Base-by-base conservation (phyloP, 2,888 invertebrate species). In the Drosophila nr. perissopoda region DNA sequence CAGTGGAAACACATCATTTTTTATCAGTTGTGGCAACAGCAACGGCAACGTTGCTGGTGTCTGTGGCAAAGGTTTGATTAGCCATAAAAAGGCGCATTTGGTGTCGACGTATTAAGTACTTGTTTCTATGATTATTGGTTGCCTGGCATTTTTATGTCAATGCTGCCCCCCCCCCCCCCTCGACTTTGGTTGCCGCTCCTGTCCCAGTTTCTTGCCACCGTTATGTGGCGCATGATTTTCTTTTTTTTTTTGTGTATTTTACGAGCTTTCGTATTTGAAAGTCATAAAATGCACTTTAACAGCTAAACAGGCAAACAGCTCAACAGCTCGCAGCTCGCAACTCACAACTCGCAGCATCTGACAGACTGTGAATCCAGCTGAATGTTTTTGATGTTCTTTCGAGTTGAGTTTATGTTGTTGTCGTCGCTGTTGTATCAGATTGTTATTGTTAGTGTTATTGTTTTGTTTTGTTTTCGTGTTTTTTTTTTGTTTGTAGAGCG, bases 1-100 rank as follows among this genome's bases (percentile, higher is more conserved):
- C 56, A 70, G 36, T 62, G 56, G 63, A 56, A 56, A 63, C 63
- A 40, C 34, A 29, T n/a, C 31, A 51, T 64, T 70, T 70, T 69
- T 60, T 56, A 46, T 53, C 62, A 46, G 46, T 49, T 13, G 46
- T 21, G 36, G 42, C 46, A 42, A n/a, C 10, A 40, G 40, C 38
- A 40, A 2, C 40, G 18, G 10, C 42, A 21, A 13, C 34, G 25
- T n/a, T 56, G 49, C 29, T 69, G 67, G 61, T 86, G 76, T 72
- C 78, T 86, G 82, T 79, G 89, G 87, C 89, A 82, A 87, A 81
- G 89, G 84, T 89, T 86, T 89, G 88, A 89, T 89, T 81, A 81
- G 88, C 74, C 84, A 86, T 87, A 88, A 86, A 86, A 86, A 82
- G 62, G 63, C 66, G 61, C 65, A 79, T 82, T 77, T 73, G 67